phyloP scores from a whole-genome alignment of 2,113 vertebrate species.

The Taurulus bubalis region DNA sequence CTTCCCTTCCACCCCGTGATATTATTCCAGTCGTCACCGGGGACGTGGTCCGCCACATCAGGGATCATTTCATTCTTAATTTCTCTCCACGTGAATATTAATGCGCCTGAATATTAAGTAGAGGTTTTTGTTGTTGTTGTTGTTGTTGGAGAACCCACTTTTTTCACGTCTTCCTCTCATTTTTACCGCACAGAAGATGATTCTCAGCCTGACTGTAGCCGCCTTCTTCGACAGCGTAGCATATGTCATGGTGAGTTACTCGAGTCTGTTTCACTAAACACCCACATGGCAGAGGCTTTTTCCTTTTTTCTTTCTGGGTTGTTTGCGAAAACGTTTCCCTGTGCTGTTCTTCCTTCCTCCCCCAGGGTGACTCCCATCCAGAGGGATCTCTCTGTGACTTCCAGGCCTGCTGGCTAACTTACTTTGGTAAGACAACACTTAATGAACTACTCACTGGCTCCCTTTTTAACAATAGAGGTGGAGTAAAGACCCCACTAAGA shows the following conservation, averaged over 20 bases:
- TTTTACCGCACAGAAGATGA: constrained; percentile 83
- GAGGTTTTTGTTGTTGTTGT: not conserved
- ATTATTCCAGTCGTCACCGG: constrained; percentile 42
- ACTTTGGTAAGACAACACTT: constrained; percentile 84
- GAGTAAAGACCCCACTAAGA: constrained; percentile 21
- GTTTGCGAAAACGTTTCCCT: constrained; percentile 1
- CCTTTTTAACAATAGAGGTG: constrained; percentile 19
- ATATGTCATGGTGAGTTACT: constrained; percentile 87
- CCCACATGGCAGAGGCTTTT: constrained; percentile 11
- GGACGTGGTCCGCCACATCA: constrained; percentile 54
- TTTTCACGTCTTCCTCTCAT: constrained; percentile 35
- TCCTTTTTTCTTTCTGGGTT: not conserved
- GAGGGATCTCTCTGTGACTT: constrained; percentile 84
- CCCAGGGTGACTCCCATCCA: constrained; percentile 81
- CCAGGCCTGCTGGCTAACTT: constrained; percentile 89
- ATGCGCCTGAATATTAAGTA: constrained; percentile 18
- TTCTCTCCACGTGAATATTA: constrained; percentile 41
- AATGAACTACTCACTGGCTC: constrained; percentile 33
- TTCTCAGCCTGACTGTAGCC: constrained; percentile 85
- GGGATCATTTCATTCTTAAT: constrained; percentile 58
- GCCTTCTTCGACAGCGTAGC: constrained; percentile 87
- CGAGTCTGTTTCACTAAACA: constrained; percentile 23
- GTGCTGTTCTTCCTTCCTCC: constrained; percentile 16
- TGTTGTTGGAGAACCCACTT: constrained; percentile 30
- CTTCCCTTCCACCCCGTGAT: constrained; percentile 16